Evolutionary conservation across 2,888 invertebrate species (phyloP), one percentile per base, ranked within the genome.

Genomic region (Drosophila infuscata): DNA sequence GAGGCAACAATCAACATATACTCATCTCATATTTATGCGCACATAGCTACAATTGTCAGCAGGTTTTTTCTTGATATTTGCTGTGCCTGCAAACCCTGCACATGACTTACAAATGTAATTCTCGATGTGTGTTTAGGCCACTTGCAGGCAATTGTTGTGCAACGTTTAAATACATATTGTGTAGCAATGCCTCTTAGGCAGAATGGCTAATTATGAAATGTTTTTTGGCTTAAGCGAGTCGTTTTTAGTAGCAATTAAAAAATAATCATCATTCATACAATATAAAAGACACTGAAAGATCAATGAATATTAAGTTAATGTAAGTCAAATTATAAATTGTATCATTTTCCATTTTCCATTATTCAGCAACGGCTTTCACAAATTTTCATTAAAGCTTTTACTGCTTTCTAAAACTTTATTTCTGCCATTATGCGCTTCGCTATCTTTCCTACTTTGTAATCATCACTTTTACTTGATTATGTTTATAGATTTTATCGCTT

Each of bases 121-220:
- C 57, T 35, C 63, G 32, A 30, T 63, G 60, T 48, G 38, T 66
- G 9, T 30, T 49, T 53, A 35, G 35, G 65, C 74, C 79, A 80
- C 82, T 85, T 71, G 68, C 75, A 85, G 70, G 59, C 68, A 65
- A 72, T 76, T 70, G 61, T 68, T 76, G 63, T 41, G 41, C 43
- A 12, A 53, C 48, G 35, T 20, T 46, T 29, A 56, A 15, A 54
- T 17, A 30, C 4, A 54, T 57, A 3, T n/a, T 38, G 46, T 48
- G 36, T 5, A 43, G 69, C 70, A 61, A 49, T 25, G 20, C 38
- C 43, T 51, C 54, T 61, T 15, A 36, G 65, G 51, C 48, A n/a
- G 30, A 43, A n/a, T 15, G 46, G n/a, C 54, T 38, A 29, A 29
- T n/a, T 29, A n/a, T 54, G 36, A 15, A 25, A 17, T 11, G 11